Conservation (phyloP, 2,888 invertebrate genomes). For the Acleris holmiana region DNA sequence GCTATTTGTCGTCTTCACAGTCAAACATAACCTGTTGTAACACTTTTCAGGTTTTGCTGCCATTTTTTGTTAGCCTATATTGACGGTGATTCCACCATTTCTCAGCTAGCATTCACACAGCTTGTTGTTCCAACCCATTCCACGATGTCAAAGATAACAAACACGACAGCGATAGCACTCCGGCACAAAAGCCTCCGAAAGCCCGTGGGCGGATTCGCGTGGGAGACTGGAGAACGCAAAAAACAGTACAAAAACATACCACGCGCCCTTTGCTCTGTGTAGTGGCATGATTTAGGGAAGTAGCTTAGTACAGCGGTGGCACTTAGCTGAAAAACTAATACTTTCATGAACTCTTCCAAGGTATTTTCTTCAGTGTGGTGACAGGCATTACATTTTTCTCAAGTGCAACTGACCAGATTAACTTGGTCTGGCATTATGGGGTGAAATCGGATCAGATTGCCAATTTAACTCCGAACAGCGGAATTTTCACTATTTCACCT, state of each 20-base stretch:
- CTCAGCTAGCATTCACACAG: background rate
- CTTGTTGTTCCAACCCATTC: slow-evolving; percentile 26
- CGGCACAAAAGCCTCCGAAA: slow-evolving; percentile 7
- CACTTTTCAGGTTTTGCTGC: too few species aligned
- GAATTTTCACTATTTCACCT: too few species aligned
- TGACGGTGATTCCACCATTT: too few species aligned
- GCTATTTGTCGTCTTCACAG: too few species aligned
- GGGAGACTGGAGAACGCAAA: slow-evolving; percentile 22
- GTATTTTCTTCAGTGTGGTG: too few species aligned
- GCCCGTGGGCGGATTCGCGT: slow-evolving; percentile 33
- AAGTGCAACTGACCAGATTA: too few species aligned
- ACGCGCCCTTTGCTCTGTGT: slow-evolving; percentile 12
- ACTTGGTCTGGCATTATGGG: too few species aligned
- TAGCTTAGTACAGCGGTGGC: background rate
- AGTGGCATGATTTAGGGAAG: background rate
- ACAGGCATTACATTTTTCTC: too few species aligned
- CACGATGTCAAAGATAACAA: slow-evolving; percentile 34
- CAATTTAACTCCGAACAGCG: too few species aligned
- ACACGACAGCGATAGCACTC: slow-evolving; percentile 26
- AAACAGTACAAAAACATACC: slow-evolving; percentile 21
- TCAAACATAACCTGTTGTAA: too few species aligned
- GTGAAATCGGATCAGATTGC: too few species aligned
- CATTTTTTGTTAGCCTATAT: too few species aligned
- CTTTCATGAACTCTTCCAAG: background rate
- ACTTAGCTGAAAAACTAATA: background rate